phyloP scores from a whole-genome alignment of 2,888 invertebrate species.

The Cephus runcator region DNA sequence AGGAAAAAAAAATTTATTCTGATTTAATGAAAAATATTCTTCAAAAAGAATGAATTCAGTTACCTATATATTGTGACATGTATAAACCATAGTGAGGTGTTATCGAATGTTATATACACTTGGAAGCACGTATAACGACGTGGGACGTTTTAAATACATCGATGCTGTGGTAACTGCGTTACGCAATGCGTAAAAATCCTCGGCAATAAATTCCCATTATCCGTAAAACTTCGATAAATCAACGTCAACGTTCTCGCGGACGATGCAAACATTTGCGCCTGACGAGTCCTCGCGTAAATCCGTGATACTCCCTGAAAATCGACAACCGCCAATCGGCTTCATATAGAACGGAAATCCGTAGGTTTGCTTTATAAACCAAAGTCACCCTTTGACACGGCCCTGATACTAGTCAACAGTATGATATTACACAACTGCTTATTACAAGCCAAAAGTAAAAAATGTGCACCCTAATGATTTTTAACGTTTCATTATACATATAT shows the following conservation, averaged over 20 bases:
- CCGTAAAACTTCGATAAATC: not conserved
- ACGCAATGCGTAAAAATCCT: conserved; percentile 2
- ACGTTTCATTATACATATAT: no score
- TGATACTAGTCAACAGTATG: not conserved
- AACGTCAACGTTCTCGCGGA: conserved; percentile 5
- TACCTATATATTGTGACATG: not conserved
- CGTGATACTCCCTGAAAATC: conserved; percentile 1
- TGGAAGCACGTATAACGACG: not conserved
- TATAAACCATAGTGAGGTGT: not conserved
- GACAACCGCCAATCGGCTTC: not conserved
- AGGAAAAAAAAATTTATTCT: not conserved
- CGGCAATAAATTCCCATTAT: conserved; percentile 4
- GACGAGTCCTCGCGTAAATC: conserved; percentile 26
- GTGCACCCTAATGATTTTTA: not conserved
- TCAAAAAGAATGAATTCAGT: not conserved
- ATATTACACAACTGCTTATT: not conserved
- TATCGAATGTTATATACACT: not conserved
- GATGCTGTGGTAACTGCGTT: not conserved
- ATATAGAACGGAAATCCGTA: not conserved
- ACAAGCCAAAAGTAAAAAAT: not conserved
- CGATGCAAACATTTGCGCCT: conserved; percentile 34
- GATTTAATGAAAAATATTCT: not conserved
- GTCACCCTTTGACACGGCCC: not conserved
- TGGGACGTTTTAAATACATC: not conserved
- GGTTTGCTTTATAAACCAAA: conserved; percentile 4